Conservation (phyloP, 2,888 invertebrate genomes). For the Brachypterus glaber region DNA sequence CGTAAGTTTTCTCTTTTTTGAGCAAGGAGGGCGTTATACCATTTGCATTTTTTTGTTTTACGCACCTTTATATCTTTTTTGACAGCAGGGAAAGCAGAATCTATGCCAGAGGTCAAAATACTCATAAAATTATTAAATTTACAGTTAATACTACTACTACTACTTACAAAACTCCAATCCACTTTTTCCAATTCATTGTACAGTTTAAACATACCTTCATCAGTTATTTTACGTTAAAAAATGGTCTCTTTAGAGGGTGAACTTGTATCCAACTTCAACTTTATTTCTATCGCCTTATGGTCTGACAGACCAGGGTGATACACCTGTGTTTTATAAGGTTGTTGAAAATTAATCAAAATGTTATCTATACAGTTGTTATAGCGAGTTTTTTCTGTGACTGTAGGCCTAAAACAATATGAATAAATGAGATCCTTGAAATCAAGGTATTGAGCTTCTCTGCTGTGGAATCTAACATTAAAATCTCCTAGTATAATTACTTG, state of each 20-base stretch:
- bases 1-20: too few species aligned
- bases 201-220: background rate
- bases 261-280: too few species aligned
- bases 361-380: background rate
- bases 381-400: background rate
- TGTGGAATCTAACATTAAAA: background rate
- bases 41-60: too few species aligned
- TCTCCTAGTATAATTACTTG: background rate
- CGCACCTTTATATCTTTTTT: too few species aligned
- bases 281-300: background rate
- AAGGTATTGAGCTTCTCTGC: background rate
- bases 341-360: background rate
- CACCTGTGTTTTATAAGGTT: background rate
- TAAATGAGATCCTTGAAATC: background rate
- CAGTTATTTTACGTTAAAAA: too few species aligned
- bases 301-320: background rate
- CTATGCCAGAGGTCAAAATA: too few species aligned
- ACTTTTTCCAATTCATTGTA: background rate
- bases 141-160: too few species aligned
- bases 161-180: too few species aligned
- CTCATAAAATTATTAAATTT: too few species aligned
- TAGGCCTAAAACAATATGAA: background rate
- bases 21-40: too few species aligned
- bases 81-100: too few species aligned
- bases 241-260: too few species aligned